Base-by-base conservation (phyloP, 2,797 vertebrate genomes). In the Poecilia wingei region DNA sequence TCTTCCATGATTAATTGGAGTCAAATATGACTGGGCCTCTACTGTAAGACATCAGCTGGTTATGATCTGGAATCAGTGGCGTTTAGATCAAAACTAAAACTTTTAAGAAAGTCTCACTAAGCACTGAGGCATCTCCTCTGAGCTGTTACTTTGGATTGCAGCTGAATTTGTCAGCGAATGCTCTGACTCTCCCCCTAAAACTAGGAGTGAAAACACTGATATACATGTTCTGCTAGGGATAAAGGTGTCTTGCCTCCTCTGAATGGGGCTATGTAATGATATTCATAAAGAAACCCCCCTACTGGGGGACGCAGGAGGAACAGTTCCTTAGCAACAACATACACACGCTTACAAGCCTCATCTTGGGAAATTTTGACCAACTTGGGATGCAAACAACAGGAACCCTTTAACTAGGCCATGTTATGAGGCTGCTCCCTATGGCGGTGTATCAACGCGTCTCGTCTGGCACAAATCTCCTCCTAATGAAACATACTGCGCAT, bases 281-380 rank as follows among this genome's bases (percentile, higher is more conserved):
- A 95, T 95, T 96, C 94, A 95, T 93, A 95, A 93, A 90, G 86
- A 91, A 47, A 91, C 91, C 93, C 92, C 92, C 95, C 94, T 91
- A 92, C 91, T 91, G 91, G 88, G 68, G 93, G 91, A 76, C 80
- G 86, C 81, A 89, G 85, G 85, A 89, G 86, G 91, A 91, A 93
- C 91, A 88, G 94, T 95, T 95, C 84, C 95, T 95, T 93, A 95
- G 95, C 95, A 95, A 95, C 94, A 94, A 95, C 93, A 92, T 92
- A 93, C 93, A 92, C 86, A 82, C 83, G 92, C 86, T 90, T 91
- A 92, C 86, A 90, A 93, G 92, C 78, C 88, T 86, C 84, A 90
- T 95, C 93, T 90, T 92, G 92, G 94, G 94, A 94, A 95, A 95
- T 94, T 91, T 90, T 93, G 92, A 91, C 91, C 88, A 85, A 91